Evolutionary conservation across 2,113 vertebrate genomes (phyloP).

Genomic region (Epinephelus cyanopodus): DNA sequence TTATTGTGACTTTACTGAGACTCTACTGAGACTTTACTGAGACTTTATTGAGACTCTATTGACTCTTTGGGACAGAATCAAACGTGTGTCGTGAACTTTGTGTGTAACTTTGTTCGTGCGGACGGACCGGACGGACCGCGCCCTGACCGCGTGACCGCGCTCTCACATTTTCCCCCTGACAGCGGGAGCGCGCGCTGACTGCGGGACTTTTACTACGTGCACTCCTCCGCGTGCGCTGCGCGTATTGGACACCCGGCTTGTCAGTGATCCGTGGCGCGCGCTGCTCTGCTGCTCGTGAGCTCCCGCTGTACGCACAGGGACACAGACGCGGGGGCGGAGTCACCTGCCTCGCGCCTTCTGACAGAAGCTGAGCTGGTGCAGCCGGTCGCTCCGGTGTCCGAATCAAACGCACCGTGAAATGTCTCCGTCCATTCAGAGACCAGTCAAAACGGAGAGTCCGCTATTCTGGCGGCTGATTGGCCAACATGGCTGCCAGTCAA

Average conservation of each 20-base stretch:
- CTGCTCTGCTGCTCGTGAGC: neutral
- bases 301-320: accelerated
- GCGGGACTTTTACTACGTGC: constrained; percentile 18
- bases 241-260: constrained; percentile 35
- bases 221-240: neutral
- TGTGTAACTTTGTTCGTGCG: neutral
- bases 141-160: constrained; percentile 61
- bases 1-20: no score
- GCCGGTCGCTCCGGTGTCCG: accelerated
- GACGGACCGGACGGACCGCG: constrained; percentile 54
- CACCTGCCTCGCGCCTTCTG: no score
- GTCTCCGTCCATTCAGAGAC: neutral
- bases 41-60: no score
- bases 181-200: constrained; percentile 36
- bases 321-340: constrained; percentile 27
- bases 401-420: constrained; percentile 9
- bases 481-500: neutral
- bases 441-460: accelerated
- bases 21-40: no score
- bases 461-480: constrained; percentile 39
- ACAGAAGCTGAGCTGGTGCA: accelerated
- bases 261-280: constrained; percentile 40
- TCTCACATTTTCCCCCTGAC: no score
- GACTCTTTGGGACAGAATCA: no score
- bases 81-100: neutral